Conservation (phyloP, 2,113 vertebrate genomes). For the Brachyhypopomus gauderio region DNA sequence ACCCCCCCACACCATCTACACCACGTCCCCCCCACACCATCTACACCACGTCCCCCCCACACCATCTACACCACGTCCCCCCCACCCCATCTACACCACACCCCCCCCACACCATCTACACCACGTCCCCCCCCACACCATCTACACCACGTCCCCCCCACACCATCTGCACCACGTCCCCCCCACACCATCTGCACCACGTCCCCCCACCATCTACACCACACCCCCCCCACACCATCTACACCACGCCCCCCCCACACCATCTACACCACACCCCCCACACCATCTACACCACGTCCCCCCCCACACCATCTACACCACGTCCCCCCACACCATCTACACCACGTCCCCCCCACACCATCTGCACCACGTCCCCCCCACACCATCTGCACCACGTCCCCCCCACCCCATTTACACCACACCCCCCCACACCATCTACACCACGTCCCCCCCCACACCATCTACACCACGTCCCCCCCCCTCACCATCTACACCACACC, state of each 20-base stretch:
- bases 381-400: neutral
- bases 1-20: neutral
- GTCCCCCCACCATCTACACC: too few relatives aligned
- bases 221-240: neutral
- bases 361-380: too few relatives aligned
- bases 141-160: neutral
- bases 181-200: neutral
- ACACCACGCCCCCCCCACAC: neutral
- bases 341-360: neutral
- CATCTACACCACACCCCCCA: neutral
- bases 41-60: too few relatives aligned
- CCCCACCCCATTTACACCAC: too few relatives aligned
- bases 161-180: too few relatives aligned
- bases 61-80: neutral
- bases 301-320: neutral
- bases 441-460: neutral
- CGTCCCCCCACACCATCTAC: neutral
- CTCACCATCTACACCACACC: too few relatives aligned
- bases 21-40: too few relatives aligned
- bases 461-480: neutral
- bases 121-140: neutral
- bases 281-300: too few relatives aligned
- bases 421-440: neutral
- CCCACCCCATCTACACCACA: too few relatives aligned
- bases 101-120: neutral